These are phyloP conservation scores for Tetramorium bicarinatum DNA, from an alignment of 2,888 invertebrate genomes.

Conservation along the genomic window DNA sequence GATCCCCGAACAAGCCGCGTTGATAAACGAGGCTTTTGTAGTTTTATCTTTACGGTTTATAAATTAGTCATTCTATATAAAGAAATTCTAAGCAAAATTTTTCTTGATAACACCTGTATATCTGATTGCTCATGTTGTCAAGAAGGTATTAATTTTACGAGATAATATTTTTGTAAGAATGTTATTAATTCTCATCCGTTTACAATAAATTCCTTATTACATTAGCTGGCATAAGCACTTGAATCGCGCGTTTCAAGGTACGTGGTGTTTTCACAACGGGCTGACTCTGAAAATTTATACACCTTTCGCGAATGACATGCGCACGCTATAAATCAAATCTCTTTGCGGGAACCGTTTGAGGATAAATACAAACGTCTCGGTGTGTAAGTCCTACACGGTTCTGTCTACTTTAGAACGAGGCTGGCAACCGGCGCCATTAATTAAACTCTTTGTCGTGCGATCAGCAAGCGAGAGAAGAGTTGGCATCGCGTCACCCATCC, in stretches of 20 bases:
- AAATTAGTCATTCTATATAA: background rate
- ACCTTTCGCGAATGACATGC: slow-evolving; percentile 33
- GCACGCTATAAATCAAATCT: slow-evolving; percentile 47
- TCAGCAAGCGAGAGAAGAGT: slow-evolving; percentile 47
- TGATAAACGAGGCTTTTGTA: background rate
- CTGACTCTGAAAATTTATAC: slow-evolving; percentile 39
- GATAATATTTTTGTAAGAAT: background rate
- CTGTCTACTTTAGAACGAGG: slow-evolving; percentile 42
- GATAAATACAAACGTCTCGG: slow-evolving; percentile 51
- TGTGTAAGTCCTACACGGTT: slow-evolving; percentile 24
- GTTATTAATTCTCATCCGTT: background rate
- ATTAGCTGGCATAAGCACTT: background rate
- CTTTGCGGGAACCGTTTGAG: slow-evolving; percentile 19
- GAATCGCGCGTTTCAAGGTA: slow-evolving; percentile 22
- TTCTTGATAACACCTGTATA: background rate
- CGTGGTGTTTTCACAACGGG: slow-evolving; percentile 16
- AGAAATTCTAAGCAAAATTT: background rate
- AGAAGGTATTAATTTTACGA: background rate
- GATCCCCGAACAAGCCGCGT: background rate
- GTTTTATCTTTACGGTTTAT: background rate
- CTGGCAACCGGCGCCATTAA: slow-evolving; percentile 60
- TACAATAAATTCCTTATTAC: background rate
- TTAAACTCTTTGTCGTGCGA: slow-evolving; percentile 54
- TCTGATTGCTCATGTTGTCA: background rate
- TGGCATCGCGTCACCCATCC: slow-evolving; percentile 46